These are phyloP conservation scores for Thera obeliscata DNA, from an alignment of 2,888 invertebrate genomes.

Conservation along the genomic window DNA sequence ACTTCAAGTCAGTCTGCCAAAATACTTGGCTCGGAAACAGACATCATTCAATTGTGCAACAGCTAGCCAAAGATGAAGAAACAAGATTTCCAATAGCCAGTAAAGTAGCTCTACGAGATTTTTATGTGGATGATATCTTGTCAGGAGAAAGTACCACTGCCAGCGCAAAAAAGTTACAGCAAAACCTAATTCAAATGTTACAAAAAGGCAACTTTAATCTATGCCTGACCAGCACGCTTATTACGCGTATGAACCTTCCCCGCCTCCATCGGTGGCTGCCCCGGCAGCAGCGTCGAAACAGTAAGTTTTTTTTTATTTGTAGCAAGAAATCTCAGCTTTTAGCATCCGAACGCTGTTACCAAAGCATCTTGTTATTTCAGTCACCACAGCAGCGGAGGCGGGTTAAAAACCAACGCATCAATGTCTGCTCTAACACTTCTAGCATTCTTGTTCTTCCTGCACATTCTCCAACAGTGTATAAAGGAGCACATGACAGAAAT, in stretches of 20 bases:
- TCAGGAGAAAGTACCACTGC: too few relatives aligned
- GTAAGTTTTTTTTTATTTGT: conserved; percentile 54
- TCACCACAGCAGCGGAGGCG: conserved; percentile 48
- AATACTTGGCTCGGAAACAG: conserved; percentile 89
- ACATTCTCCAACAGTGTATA: conserved; percentile 90
- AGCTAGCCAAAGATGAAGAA: too few relatives aligned
- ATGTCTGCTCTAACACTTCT: conserved; percentile 92
- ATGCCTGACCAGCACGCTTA: conserved; percentile 66
- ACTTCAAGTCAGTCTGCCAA: conserved; percentile 88
- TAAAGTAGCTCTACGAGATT: too few relatives aligned
- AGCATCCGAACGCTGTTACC: neutral
- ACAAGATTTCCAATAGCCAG: too few relatives aligned
- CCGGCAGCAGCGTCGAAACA: conserved; percentile 64
- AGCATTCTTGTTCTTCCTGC: conserved; percentile 93
- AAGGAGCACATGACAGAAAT: conserved; percentile 87
- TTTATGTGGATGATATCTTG: too few relatives aligned
- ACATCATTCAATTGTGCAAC: conserved; percentile 89
- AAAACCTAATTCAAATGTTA: too few relatives aligned
- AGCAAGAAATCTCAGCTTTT: too few relatives aligned
- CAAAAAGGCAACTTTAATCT: too few relatives aligned
- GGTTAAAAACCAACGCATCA: conserved; percentile 83
- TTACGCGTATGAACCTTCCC: conserved; percentile 68
- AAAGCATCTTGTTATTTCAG: conserved; percentile 28
- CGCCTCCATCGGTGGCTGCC: conserved; percentile 49
- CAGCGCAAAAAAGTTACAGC: too few relatives aligned